These are phyloP conservation scores for Aphidoletes aphidimyza DNA, from an alignment of 2,888 invertebrate species.

Conservation along the genomic window DNA sequence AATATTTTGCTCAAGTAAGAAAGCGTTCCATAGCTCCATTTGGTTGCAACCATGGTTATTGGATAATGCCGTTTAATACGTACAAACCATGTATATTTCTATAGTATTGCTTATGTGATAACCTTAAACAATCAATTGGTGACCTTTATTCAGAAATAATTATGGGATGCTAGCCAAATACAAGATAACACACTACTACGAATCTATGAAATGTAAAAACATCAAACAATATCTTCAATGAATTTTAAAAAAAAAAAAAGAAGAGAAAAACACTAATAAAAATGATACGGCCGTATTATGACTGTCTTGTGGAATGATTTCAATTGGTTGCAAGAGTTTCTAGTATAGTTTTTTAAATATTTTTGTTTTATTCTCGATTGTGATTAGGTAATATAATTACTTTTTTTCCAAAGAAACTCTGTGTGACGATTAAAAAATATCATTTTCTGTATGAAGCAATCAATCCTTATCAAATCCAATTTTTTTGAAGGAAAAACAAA, in stretches of 20 bases:
- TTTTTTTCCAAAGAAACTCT: no score
- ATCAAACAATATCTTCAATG: not conserved
- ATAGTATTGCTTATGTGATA: not conserved
- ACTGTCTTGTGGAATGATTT: not conserved
- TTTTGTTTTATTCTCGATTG: not conserved
- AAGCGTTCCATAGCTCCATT: not conserved
- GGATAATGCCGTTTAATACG: slow-evolving; percentile 11
- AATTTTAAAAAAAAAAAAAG: no score
- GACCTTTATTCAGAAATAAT: slow-evolving; percentile 45
- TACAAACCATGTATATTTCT: no score
- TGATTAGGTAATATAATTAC: no score
- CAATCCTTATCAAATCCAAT: no score
- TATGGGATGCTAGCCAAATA: not conserved
- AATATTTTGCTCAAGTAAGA: not conserved
- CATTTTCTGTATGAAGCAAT: no score
- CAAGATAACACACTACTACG: slow-evolving; percentile 23
- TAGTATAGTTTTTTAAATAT: not conserved
- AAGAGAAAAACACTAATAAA: not conserved
- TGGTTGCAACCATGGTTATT: not conserved
- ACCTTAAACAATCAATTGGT: slow-evolving; percentile 45
- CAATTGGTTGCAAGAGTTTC: not conserved
- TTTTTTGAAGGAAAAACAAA: no score
- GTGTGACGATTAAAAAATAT: no score
- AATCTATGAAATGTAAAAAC: not conserved
- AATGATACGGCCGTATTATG: not conserved